Evolutionary conservation across 2,797 vertebrate species (phyloP).

Genomic region (Kryptopterus vitreolus): DNA sequence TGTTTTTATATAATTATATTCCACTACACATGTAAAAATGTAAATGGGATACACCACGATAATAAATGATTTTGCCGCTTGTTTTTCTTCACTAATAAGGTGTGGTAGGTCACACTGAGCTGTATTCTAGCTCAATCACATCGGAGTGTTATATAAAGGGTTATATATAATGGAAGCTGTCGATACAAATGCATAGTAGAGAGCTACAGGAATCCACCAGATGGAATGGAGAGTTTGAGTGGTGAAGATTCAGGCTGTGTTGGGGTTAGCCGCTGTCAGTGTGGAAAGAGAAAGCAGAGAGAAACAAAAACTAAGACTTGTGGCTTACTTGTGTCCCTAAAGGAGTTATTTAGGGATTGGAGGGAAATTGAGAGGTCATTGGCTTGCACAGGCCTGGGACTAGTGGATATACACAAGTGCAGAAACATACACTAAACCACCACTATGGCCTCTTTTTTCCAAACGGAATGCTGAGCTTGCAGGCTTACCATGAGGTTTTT

Average conservation of each 20-base stretch:
- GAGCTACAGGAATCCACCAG: not conserved
- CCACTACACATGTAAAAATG: no score
- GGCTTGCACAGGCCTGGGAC: not conserved
- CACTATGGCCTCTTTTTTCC: no score
- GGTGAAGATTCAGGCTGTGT: not conserved
- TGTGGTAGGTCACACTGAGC: not conserved
- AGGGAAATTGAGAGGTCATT: not conserved
- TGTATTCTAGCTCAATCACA: not conserved
- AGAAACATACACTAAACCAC: not conserved
- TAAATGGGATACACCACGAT: no score
- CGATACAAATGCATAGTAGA: not conserved
- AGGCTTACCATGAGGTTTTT: no score
- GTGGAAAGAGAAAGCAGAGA: slow-evolving; percentile 2
- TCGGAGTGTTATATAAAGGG: no score
- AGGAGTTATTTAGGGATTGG: slow-evolving; percentile 6
- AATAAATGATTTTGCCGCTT: not conserved
- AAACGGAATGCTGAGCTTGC: no score
- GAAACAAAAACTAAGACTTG: not conserved
- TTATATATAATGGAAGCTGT: no score
- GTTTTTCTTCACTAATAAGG: not conserved
- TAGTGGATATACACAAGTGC: not conserved
- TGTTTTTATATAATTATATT: no score
- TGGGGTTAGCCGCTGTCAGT: not conserved
- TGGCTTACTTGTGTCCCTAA: not conserved
- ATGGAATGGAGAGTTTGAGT: no score